Conservation (phyloP, 2,113 vertebrate genomes). For the Manacus vitellinus region DNA sequence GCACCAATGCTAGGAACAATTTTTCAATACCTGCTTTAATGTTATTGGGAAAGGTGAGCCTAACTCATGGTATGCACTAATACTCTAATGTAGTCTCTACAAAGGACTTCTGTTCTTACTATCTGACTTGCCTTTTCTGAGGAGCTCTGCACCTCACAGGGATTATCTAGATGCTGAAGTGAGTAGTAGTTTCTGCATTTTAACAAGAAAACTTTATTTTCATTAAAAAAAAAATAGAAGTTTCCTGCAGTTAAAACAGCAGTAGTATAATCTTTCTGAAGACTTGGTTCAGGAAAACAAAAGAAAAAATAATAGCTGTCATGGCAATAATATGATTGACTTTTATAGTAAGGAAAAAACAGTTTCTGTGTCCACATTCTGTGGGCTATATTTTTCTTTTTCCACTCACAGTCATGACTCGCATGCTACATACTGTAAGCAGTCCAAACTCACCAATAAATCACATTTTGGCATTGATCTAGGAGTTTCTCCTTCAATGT, state of each 20-base stretch:
- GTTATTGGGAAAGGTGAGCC: neutral
- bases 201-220: neutral
- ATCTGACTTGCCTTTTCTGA: neutral
- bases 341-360: constrained; percentile 16
- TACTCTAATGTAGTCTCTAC: neutral
- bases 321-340: neutral
- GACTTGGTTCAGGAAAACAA: neutral
- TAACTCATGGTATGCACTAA: neutral
- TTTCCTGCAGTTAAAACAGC: neutral
- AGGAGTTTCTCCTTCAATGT: neutral
- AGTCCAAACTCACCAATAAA: neutral
- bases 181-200: neutral
- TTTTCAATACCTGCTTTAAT: neutral
- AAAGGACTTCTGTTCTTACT: neutral
- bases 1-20: neutral
- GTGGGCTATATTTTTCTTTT: neutral
- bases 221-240: neutral
- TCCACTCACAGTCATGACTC: neutral
- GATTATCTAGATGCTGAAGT: neutral
- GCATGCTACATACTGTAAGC: neutral
- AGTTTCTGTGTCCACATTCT: neutral
- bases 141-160: neutral
- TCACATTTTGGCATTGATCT: neutral
- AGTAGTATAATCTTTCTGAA: neutral
- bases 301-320: neutral